Evolutionary conservation across 2,888 invertebrate genomes (phyloP).

Genomic region (Drosophila aldrichi): DNA sequence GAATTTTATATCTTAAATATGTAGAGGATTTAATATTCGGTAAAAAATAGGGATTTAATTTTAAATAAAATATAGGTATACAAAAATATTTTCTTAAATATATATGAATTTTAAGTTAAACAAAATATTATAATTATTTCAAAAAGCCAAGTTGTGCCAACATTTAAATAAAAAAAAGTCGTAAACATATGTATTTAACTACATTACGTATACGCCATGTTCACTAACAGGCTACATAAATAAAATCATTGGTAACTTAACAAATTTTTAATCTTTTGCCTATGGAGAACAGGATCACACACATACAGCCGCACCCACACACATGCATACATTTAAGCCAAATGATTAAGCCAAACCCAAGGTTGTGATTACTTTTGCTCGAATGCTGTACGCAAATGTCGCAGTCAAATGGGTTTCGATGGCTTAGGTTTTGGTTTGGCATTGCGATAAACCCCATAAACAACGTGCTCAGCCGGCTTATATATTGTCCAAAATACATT

Average conservation of each 20-base stretch:
- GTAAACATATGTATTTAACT: too few relatives aligned
- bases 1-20: not conserved
- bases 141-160: too few relatives aligned
- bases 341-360: slow-evolving; percentile 3
- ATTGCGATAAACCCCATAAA: slow-evolving; percentile 53
- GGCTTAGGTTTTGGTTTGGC: slow-evolving; percentile 35
- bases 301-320: too few relatives aligned
- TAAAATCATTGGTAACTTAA: not conserved
- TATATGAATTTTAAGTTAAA: too few relatives aligned
- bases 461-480: slow-evolving; percentile 42
- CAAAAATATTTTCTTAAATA: too few relatives aligned
- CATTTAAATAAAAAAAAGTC: too few relatives aligned
- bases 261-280: not conserved
- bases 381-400: slow-evolving; percentile 22
- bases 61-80: too few relatives aligned
- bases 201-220: too few relatives aligned
- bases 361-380: slow-evolving; percentile 21
- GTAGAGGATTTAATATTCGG: too few relatives aligned
- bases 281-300: not conserved
- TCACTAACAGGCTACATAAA: too few relatives aligned
- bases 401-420: slow-evolving; percentile 38
- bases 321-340: not conserved
- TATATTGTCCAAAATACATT: slow-evolving; percentile 43
- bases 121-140: too few relatives aligned
- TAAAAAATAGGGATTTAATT: not conserved